These are phyloP conservation scores for Phoeniculus purpureus DNA, from an alignment of 2,797 vertebrate genomes.

Conservation along the genomic window DNA sequence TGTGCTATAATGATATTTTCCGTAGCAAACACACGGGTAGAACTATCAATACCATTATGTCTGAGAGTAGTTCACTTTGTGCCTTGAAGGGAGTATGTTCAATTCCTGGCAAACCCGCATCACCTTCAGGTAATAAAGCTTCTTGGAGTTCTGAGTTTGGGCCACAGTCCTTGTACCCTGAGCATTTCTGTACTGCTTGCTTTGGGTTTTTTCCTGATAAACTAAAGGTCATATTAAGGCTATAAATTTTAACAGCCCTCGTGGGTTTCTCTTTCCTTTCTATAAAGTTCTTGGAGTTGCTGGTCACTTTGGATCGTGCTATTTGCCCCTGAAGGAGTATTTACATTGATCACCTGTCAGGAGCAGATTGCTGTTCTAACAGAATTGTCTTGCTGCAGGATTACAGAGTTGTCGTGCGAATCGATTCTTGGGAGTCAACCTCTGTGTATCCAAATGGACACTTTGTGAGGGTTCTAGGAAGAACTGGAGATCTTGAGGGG, in stretches of 20 bases:
- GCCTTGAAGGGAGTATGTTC: neutral
- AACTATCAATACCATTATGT: neutral
- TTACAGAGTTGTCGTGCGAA: slow-evolving; percentile 88
- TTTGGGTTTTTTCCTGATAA: neutral
- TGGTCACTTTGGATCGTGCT: neutral
- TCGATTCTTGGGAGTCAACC: slow-evolving; percentile 93
- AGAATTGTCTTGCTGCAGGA: slow-evolving; percentile 78
- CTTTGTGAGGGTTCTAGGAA: slow-evolving; percentile 91
- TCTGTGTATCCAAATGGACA: slow-evolving; percentile 95
- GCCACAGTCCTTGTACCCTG: neutral
- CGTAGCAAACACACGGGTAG: neutral
- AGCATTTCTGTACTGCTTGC: neutral
- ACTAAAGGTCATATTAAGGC: neutral
- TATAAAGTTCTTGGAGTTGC: neutral
- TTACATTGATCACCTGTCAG: neutral
- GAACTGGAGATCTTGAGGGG: slow-evolving; percentile 90
- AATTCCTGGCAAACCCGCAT: neutral
- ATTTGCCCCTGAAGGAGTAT: neutral
- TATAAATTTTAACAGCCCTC: neutral
- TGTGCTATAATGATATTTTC: neutral
- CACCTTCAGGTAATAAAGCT: neutral
- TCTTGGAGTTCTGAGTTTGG: neutral
- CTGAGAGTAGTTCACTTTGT: neutral
- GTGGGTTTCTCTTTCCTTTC: neutral
- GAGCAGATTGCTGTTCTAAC: neutral